Base-by-base conservation (phyloP, 2,113 vertebrate genomes). In the Menura novaehollandiae region DNA sequence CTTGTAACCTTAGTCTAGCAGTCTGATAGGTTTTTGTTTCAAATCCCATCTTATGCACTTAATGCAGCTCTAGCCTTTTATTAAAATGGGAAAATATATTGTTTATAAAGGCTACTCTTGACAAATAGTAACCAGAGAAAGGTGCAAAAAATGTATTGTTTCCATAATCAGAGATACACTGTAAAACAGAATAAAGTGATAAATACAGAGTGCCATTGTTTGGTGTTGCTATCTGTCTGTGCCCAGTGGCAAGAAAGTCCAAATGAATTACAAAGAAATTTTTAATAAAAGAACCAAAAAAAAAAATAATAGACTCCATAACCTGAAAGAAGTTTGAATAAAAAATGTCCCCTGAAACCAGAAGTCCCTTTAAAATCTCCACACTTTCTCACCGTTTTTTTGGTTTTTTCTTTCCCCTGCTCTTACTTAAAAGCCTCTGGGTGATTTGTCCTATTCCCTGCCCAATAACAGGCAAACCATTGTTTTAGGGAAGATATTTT, bases 81-180 rank as follows among this genome's bases (percentile, higher is more conserved):
- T 98, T 98, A 98, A 98, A 98, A 95, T 97, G 63, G 93, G 85
- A 97, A 97, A 97, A 98, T 97, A 97, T 98, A 98, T 96, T 95
- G 97, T 95, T 97, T 97, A 93, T 94, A 97, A 97, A 97, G 58
- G 68, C 91, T 93, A 84, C 69, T 91, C 74, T 71, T 97, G 97
- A 97, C 87, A 95, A 97, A 96, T 82, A 94, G 91, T 62, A 95
- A 96, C 77, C 78, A 95, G 93, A 97, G 91, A 60, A 90, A 96
- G 91, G 92, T 96, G 90, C 82, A 96, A 98, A 98, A 89, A 98
- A 98, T 97, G 95, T 97, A 97, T 98, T 97, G 94, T 96, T 97
- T 88, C 96, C 78, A 97, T 97, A 97, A 98, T 97, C 83, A 85
- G 66, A 96, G 85, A 95, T 89, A 69, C 46, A 88, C 73, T 85